Percentiles rank a stretch among this genome's conserved stretches.
phyloP scores from a whole-genome alignment of 2,113 vertebrate species.

The Callaeas wilsoni region DNA sequence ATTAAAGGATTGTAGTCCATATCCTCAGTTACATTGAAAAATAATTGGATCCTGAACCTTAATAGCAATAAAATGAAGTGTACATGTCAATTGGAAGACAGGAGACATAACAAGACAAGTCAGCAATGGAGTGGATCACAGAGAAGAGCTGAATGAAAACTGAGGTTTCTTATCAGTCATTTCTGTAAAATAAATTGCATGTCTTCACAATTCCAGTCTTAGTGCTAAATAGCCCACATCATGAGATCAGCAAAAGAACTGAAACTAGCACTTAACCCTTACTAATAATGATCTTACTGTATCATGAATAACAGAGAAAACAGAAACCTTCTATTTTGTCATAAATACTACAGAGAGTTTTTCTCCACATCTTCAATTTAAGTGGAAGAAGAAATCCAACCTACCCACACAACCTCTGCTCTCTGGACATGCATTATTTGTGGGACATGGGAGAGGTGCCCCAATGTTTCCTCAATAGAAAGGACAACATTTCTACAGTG shows the following conservation, averaged over 20 bases:
- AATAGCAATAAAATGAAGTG: neutral
- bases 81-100: neutral
- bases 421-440: neutral
- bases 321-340: neutral
- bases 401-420: neutral
- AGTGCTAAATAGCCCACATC: neutral
- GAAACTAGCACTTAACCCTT: neutral
- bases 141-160: neutral
- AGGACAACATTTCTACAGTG: neutral
- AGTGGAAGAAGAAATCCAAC: neutral
- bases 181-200: neutral
- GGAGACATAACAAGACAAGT: neutral
- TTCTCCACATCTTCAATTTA: neutral
- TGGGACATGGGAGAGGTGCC: neutral
- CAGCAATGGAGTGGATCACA: neutral
- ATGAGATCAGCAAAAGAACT: neutral
- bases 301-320: neutral
- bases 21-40: neutral
- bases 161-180: neutral
- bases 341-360: neutral
- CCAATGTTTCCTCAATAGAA: neutral
- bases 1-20: neutral
- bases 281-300: neutral
- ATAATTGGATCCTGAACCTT: neutral
- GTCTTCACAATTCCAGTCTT: neutral